These are phyloP conservation scores for Cotesia congregata DNA, from an alignment of 2,888 invertebrate genomes.

Conservation along the genomic window DNA sequence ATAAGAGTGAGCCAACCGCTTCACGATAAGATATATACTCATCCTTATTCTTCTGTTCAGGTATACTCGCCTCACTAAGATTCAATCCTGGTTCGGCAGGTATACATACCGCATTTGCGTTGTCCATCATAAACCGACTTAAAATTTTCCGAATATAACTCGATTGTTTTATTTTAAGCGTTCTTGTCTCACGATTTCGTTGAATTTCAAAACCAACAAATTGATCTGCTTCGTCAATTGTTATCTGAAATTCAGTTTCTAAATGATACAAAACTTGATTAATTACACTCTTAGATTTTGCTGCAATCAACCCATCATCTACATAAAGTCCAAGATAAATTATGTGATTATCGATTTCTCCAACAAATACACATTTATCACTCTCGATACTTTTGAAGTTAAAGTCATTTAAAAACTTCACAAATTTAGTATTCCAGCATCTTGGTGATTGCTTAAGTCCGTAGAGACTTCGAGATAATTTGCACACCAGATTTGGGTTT, in stretches of 20 bases:
- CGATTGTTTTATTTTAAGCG: neutral
- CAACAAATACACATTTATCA: neutral
- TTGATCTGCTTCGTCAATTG: neutral
- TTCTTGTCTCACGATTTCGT: neutral
- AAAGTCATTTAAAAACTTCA: slow-evolving; percentile 28
- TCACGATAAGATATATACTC: slow-evolving; percentile 31
- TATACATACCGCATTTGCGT: neutral
- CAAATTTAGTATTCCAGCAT: slow-evolving; percentile 41
- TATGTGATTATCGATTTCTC: neutral
- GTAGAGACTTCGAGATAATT: slow-evolving; percentile 42
- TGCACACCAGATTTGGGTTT: slow-evolving; percentile 35
- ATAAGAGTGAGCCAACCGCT: slow-evolving; percentile 58
- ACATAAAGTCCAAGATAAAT: slow-evolving; percentile 3
- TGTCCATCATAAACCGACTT: neutral
- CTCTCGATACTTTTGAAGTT: slow-evolving; percentile 25
- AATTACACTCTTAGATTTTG: neutral
- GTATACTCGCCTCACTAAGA: slow-evolving; percentile 38
- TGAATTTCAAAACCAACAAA: slow-evolving; percentile 35
- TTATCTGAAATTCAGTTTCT: slow-evolving; percentile 23
- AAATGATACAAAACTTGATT: slow-evolving; percentile 12
- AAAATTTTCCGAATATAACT: neutral
- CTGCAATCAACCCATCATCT: slow-evolving; percentile 3
- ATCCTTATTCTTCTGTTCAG: slow-evolving; percentile 34
- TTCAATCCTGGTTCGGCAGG: slow-evolving; percentile 31
- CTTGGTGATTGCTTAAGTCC: slow-evolving; percentile 47